phyloP scores from a whole-genome alignment of 1,140 invertebrate species.

The Lepidotrigona ventralis region DNA sequence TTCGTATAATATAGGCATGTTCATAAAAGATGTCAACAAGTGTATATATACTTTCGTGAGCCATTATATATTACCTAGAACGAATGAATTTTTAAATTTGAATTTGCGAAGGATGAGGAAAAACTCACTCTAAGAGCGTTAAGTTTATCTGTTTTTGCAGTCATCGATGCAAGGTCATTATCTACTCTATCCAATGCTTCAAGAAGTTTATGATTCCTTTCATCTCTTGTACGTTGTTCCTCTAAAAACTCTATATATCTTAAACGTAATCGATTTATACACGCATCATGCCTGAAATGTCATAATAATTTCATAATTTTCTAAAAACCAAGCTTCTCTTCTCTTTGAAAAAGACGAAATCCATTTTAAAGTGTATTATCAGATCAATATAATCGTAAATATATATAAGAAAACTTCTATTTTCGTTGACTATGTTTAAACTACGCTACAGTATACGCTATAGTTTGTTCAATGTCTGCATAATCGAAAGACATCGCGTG shows the following conservation, averaged over 20 bases:
- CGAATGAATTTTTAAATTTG: background rate
- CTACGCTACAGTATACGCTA: background rate
- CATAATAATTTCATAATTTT: slow-evolving; percentile 22
- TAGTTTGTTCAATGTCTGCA: background rate
- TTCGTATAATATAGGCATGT: too few species aligned
- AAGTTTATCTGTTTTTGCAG: slow-evolving; percentile 83
- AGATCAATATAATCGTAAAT: background rate
- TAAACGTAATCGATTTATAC: slow-evolving; percentile 80
- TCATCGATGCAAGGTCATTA: slow-evolving; percentile 80
- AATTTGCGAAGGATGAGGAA: background rate
- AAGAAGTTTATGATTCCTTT: slow-evolving; percentile 82
- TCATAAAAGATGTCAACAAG: too few species aligned
- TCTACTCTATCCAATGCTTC: slow-evolving; percentile 82
- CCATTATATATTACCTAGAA: background rate
- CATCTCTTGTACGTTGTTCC: slow-evolving; percentile 81
- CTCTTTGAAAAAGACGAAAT: background rate
- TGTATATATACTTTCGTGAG: too few species aligned
- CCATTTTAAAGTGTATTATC: background rate
- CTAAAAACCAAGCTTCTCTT: background rate
- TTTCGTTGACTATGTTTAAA: background rate
- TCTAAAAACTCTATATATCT: slow-evolving; percentile 83
- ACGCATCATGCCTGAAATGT: slow-evolving; percentile 73
- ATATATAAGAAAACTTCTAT: background rate
- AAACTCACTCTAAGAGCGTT: slow-evolving; percentile 80
- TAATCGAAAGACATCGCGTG: slow-evolving; percentile 41